Evolutionary conservation across 2,113 vertebrate genomes (phyloP).

Genomic region (Trichechus manatus): DNA sequence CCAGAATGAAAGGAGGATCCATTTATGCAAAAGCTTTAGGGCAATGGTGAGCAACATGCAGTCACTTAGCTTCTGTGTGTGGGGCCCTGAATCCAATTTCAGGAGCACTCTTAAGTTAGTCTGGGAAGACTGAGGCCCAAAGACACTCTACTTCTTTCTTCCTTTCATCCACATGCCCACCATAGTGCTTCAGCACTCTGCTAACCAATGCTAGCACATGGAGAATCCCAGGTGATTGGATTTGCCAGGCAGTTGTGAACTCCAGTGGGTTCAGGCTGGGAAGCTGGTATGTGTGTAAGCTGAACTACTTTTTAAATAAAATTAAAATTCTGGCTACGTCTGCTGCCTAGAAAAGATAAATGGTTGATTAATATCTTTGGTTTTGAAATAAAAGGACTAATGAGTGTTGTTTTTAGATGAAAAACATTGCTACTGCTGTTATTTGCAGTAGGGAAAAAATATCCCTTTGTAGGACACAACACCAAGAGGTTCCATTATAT

Average conservation of each 20-base stretch:
- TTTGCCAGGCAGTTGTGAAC: not conserved
- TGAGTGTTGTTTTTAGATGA: constrained; percentile 25
- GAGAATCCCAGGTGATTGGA: not conserved
- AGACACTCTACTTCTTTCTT: not conserved
- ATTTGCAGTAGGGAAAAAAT: not conserved
- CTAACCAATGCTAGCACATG: not conserved
- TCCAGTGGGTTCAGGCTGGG: not conserved
- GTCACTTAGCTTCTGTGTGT: not conserved
- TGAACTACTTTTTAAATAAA: not conserved
- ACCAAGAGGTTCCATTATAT: not conserved
- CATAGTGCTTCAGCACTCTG: not conserved
- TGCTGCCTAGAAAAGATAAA: not conserved
- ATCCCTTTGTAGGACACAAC: not conserved
- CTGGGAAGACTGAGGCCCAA: not conserved
- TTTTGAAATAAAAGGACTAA: constrained; percentile 14
- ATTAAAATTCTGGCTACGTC: not conserved
- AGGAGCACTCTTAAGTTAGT: not conserved
- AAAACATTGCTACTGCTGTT: not conserved
- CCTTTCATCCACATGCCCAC: not conserved
- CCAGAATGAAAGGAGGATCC: not conserved
- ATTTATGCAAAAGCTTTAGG: not conserved
- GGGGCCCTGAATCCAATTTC: not conserved
- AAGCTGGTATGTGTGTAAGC: not conserved
- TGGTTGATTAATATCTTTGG: not conserved
- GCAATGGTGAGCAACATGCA: not conserved